Conservation (phyloP, 2,113 vertebrate genomes). For the Procavia capensis region DNA sequence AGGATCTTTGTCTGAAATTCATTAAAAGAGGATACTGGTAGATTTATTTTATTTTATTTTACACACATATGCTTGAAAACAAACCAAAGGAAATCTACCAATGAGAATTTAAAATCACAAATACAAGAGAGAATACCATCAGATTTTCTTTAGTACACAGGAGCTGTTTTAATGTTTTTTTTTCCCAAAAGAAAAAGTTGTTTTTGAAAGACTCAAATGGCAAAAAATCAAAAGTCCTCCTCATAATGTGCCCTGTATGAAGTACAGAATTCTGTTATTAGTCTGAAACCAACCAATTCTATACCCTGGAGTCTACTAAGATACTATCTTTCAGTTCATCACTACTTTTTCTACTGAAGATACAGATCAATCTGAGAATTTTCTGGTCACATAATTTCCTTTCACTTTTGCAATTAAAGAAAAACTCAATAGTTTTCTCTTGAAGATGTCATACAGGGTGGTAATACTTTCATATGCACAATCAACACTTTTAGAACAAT, state of each 20-base stretch:
- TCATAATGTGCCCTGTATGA: neutral
- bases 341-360: conserved; percentile 53
- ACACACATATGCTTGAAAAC: conserved; percentile 9
- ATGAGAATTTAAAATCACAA: conserved; percentile 1
- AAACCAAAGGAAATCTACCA: conserved; percentile 7
- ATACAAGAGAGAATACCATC: neutral
- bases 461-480: conserved; percentile 71
- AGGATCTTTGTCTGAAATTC: neutral
- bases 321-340: conserved; percentile 65
- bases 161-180: neutral
- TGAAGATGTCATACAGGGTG: conserved; percentile 76
- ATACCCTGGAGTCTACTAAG: conserved; percentile 51
- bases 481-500: conserved; percentile 74
- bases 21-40: neutral
- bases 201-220: neutral
- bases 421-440: conserved; percentile 61
- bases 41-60: neutral
- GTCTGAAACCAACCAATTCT: conserved; percentile 38
- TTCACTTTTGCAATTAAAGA: conserved; percentile 67
- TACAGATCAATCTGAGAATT: conserved; percentile 75
- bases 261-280: conserved; percentile 15
- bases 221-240: neutral
- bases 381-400: conserved; percentile 68
- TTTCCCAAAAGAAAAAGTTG: conserved; percentile 12
- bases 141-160: neutral